Conservation (phyloP, 2,797 vertebrate genomes). For the Micrastur ruficollis region DNA sequence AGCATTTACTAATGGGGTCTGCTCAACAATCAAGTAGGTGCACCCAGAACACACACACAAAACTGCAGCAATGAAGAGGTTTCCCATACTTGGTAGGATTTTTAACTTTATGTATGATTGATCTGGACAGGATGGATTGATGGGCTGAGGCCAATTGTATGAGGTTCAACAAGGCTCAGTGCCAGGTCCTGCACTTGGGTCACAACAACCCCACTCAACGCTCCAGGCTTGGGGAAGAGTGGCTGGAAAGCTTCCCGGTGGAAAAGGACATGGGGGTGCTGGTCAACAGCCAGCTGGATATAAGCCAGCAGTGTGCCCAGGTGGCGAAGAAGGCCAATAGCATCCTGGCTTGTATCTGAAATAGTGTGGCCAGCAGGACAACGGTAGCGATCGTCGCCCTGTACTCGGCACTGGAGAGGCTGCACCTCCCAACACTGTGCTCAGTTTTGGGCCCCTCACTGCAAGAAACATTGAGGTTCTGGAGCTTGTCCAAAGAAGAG, state of each 20-base stretch:
- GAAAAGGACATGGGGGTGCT: background rate
- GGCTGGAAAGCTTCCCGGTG: too few species aligned
- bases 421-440: rapidly evolving
- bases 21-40: background rate
- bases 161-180: background rate
- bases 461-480: background rate
- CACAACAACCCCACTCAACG: background rate
- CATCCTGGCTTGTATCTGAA: background rate
- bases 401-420: background rate
- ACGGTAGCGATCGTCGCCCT: background rate
- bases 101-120: background rate
- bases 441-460: too few species aligned
- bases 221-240: background rate
- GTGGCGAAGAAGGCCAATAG: background rate
- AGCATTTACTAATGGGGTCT: background rate
- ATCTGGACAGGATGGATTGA: background rate
- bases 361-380: background rate
- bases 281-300: rapidly evolving
- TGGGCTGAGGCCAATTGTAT: background rate
- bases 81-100: background rate
- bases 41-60: background rate
- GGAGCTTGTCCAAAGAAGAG: background rate
- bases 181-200: background rate
- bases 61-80: background rate
- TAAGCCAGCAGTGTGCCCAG: background rate